A percentile compares a stretch with the other conserved stretches of the same genome.
Conservation (phyloP, 2,888 invertebrate genomes). For the Meloe dianella region DNA sequence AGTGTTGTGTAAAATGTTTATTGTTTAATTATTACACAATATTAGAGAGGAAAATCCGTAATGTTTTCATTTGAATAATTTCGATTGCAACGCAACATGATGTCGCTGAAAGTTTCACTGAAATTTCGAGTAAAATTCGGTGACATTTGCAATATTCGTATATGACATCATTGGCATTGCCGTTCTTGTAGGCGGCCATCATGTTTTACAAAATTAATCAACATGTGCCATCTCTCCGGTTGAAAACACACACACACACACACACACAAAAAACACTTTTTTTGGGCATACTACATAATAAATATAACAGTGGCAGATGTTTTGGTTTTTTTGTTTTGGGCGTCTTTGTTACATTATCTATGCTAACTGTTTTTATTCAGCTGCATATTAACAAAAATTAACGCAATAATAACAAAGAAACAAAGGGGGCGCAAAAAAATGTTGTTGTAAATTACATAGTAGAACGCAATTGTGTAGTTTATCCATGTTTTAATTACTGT, state of each 20-base stretch:
- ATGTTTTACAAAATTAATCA: slow-evolving; percentile 26
- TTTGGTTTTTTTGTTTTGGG: too few relatives aligned
- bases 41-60: too few relatives aligned
- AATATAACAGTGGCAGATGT: not conserved
- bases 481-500: not conserved
- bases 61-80: not conserved
- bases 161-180: slow-evolving; percentile 34
- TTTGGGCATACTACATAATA: not conserved
- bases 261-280: slow-evolving; percentile 5
- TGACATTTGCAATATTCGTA: slow-evolving; percentile 29
- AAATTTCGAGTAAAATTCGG: slow-evolving; percentile 15
- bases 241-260: too few relatives aligned
- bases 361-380: not conserved
- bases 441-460: too few relatives aligned
- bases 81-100: not conserved
- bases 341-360: too few relatives aligned
- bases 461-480: too few relatives aligned
- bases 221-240: slow-evolving; percentile 25
- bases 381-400: not conserved
- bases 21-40: not conserved
- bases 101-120: not conserved
- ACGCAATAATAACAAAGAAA: not conserved
- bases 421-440: too few relatives aligned
- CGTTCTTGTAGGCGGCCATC: slow-evolving; percentile 27
- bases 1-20: not conserved